Evolutionary conservation across 2,113 vertebrate species (phyloP).

Genomic region (Lanius collurio): DNA sequence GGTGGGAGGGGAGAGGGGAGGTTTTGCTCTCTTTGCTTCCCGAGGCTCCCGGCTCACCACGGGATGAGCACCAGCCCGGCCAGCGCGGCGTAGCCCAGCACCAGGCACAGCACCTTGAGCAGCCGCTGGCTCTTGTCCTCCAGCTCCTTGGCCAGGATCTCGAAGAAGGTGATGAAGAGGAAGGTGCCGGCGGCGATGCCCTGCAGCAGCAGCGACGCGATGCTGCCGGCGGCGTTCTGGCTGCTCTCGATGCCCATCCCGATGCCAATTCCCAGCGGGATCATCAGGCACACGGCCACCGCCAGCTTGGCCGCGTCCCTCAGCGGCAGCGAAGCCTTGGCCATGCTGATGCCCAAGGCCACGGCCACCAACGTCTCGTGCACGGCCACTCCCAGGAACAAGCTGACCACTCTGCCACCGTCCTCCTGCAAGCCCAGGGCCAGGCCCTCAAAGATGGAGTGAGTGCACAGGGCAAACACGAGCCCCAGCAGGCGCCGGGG

Average conservation of each 20-base stretch:
- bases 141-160: slow-evolving; percentile 88
- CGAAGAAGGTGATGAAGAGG: slow-evolving; percentile 91
- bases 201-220: slow-evolving; percentile 85
- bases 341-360: slow-evolving; percentile 87
- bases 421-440: slow-evolving; percentile 92
- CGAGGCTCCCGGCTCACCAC: slow-evolving; percentile 65
- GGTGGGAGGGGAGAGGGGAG: background rate
- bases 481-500: slow-evolving; percentile 84
- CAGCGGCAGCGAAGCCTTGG: slow-evolving; percentile 76
- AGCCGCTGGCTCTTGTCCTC: slow-evolving; percentile 87
- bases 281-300: slow-evolving; percentile 82
- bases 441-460: slow-evolving; percentile 90
- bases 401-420: slow-evolving; percentile 71
- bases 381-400: slow-evolving; percentile 87
- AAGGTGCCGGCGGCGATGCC: slow-evolving; percentile 88
- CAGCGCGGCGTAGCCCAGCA: slow-evolving; percentile 83
- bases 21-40: background rate
- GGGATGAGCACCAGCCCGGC: slow-evolving; percentile 85
- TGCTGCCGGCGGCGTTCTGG: slow-evolving; percentile 66
- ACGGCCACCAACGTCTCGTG: slow-evolving; percentile 88
- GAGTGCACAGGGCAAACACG: slow-evolving; percentile 84
- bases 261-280: slow-evolving; percentile 82
- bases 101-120: slow-evolving; percentile 89
- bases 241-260: slow-evolving; percentile 87
- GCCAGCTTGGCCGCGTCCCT: slow-evolving; percentile 83